Percentiles rank a stretch among this genome's conserved stretches.
These are phyloP conservation scores for Trichosurus vulpecula DNA, from an alignment of 2,797 vertebrate species.

Conservation along the genomic window DNA sequence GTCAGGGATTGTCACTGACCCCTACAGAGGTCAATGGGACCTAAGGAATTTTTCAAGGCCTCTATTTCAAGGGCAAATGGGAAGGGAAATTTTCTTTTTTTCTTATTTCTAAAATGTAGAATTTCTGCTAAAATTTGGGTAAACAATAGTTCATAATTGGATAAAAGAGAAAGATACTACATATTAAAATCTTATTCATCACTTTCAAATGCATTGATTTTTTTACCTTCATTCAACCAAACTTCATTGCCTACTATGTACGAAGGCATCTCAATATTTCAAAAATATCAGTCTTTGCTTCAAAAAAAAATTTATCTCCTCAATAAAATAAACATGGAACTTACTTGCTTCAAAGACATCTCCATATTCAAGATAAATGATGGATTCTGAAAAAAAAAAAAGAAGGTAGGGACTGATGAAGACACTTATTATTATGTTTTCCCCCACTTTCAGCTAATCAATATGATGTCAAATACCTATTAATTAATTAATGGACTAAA, in stretches of 20 bases:
- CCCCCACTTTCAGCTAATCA: neutral
- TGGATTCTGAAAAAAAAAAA: conserved; percentile 88
- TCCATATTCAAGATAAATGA: conserved; percentile 92
- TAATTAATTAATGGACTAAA: conserved; percentile 1
- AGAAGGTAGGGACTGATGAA: conserved; percentile 56
- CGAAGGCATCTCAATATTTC: neutral
- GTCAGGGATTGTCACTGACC: neutral
- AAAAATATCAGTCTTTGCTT: neutral
- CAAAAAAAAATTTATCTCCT: conserved; percentile 14
- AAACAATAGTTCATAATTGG: neutral
- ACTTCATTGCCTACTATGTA: neutral
- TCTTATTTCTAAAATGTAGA: conserved; percentile 20
- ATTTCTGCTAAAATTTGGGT: conserved; percentile 29
- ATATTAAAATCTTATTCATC: conserved; percentile 1
- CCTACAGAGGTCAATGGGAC: neutral
- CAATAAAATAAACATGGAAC: conserved; percentile 44
- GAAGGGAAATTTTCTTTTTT: neutral
- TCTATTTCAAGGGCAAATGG: conserved; percentile 37
- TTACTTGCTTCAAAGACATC: conserved; percentile 97
- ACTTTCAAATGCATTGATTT: conserved; percentile 28
- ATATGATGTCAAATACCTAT: neutral
- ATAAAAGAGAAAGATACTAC: conserved; percentile 28
- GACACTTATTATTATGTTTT: conserved; percentile 36
- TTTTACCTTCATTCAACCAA: neutral
- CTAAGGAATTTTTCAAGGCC: neutral